A percentile compares a stretch with the other conserved stretches of the same genome.
These are phyloP conservation scores for Dermatemys mawii DNA, from an alignment of 2,113 vertebrate genomes.

Conservation along the genomic window DNA sequence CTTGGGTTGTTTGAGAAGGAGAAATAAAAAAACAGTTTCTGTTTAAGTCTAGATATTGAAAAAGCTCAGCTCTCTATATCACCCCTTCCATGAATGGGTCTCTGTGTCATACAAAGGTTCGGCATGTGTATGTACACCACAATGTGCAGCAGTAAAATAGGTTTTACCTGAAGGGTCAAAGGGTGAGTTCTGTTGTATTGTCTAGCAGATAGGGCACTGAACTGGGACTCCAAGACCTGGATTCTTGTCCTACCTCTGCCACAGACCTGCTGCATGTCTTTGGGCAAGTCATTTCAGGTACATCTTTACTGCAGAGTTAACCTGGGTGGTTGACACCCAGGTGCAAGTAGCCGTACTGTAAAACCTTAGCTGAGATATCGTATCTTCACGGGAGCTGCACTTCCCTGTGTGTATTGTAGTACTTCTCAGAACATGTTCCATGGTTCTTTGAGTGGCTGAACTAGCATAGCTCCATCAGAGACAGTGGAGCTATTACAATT, in stretches of 20 bases:
- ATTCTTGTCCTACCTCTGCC: neutral
- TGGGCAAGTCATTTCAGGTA: neutral
- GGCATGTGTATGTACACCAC: neutral
- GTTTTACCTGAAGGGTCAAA: neutral
- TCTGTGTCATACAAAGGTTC: neutral
- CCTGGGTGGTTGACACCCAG: neutral
- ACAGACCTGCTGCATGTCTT: neutral
- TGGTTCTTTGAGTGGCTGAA: neutral
- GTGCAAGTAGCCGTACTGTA: neutral
- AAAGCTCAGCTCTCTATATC: neutral
- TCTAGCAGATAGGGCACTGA: neutral
- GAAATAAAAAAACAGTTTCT: neutral
- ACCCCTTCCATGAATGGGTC: neutral
- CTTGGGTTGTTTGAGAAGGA: neutral
- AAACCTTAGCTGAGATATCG: neutral
- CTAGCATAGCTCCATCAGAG: neutral
- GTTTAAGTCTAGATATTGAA: neutral
- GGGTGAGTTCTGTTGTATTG: neutral
- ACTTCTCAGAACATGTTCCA: neutral
- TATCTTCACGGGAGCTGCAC: neutral
- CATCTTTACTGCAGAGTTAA: neutral
- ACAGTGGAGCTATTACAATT: neutral
- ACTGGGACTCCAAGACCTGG: neutral
- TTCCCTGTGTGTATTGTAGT: neutral
- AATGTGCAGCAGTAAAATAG: neutral